Evolutionary conservation across 2,797 vertebrate species (phyloP), one percentile per base, ranked within the genome.

Genomic region (Sebastes cheni): DNA sequence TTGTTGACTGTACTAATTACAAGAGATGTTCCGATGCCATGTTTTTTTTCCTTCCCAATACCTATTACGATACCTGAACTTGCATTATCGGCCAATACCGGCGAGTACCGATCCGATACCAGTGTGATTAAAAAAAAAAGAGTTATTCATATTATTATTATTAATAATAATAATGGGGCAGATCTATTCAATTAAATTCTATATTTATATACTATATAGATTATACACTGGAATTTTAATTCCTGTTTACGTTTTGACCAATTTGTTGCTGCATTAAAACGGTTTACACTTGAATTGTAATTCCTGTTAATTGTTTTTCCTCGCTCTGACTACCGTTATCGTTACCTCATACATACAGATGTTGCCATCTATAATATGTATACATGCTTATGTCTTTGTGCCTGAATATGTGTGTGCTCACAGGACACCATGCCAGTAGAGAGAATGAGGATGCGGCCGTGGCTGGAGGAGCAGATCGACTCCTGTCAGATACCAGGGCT

Each of bases 361-460:
- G 36, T 16, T 20, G 14, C 20, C 22, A 2, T 50, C 6, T 23
- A 2, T 39, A 32, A 42, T 11, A 30, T 27, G n/a, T 27, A 6
- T 8, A 25, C 1, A 4, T 74, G 20, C 25, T 10, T 39, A 1
- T 59, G 20, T 67, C 23, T 80, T 11, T 72, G 12, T 68, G 54
- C 69, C 3, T 86, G 59, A 12, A 4, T 29, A 5, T 71, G 2
- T 84, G 29, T 89, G 58, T 86, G 14, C 59, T 73, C 18, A n/a
- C 82, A 96, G 94, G 93, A 90, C 85, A 97, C 88, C 67, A 99
- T 99, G 98, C 98, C 98, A 5, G 98, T 99, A 36, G 98, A 99
- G 92, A 96, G 98, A 89, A 99, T 99, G 98, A 96, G 98, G 36
- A 99, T 99, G 98, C 94, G 98, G 62, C 98, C 98, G 0, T 99